Percentiles rank a stretch among this genome's conserved stretches.
Conservation (phyloP, 2,113 vertebrate genomes). For the Odocoileus virginianus region DNA sequence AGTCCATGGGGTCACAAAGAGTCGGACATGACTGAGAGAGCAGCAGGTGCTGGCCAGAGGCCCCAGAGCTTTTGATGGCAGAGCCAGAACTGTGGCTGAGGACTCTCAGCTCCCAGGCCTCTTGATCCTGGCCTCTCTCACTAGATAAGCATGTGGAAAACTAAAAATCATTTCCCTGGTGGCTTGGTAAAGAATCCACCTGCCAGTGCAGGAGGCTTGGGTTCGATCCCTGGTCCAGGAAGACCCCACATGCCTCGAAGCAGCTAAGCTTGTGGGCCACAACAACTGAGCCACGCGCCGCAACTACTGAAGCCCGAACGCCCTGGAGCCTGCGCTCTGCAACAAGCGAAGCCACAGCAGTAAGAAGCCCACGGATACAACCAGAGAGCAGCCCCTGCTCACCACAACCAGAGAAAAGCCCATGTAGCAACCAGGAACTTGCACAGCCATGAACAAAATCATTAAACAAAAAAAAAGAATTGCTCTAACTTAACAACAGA, state of each 20-base stretch:
- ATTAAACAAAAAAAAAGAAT: background rate
- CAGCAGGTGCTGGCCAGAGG: background rate
- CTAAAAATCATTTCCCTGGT: background rate
- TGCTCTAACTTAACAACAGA: background rate
- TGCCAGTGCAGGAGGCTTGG: background rate
- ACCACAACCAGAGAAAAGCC: background rate
- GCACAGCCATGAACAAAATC: background rate
- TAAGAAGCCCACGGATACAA: rapidly evolving
- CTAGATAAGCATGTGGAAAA: background rate
- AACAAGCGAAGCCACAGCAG: background rate
- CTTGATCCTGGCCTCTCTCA: background rate
- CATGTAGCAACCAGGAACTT: background rate
- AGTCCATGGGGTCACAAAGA: background rate
- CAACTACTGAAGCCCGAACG: background rate
- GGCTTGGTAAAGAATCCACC: background rate
- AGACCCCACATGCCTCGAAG: background rate
- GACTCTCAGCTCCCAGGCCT: background rate
- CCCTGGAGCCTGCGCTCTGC: background rate
- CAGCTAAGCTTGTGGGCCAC: background rate
- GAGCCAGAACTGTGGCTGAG: background rate
- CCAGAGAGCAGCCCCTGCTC: background rate
- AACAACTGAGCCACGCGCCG: rapidly evolving
- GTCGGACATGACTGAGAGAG: rapidly evolving
- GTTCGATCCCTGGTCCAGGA: background rate
- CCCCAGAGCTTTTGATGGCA: background rate